Evolutionary conservation across 1,140 invertebrate species (phyloP).

Genomic region (Alviniconcha marisindica): DNA sequence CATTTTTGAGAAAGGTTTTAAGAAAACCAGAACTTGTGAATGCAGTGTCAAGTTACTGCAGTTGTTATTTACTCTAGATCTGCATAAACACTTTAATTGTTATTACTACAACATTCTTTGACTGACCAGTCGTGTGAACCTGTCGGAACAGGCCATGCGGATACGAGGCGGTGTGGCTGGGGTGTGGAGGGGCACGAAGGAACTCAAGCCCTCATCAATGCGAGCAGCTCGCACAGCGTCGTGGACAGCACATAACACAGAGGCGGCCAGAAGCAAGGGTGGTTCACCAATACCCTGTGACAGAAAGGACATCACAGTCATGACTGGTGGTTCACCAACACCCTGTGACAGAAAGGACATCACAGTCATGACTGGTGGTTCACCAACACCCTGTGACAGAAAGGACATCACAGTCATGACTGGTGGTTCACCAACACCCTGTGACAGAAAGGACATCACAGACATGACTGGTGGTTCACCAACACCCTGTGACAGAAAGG

Average conservation of each 20-base stretch:
- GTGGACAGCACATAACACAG: slow-evolving; percentile 93
- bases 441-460: background rate
- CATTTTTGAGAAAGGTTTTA: background rate
- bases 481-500: no score
- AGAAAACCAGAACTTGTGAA: no score
- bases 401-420: no score
- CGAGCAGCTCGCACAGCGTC: slow-evolving; percentile 91
- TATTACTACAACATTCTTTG: no score
- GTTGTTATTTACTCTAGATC: background rate
- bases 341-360: background rate
- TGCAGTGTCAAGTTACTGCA: background rate
- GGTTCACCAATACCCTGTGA: slow-evolving; percentile 95
- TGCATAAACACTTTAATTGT: no score
- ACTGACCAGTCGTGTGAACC: slow-evolving; percentile 86
- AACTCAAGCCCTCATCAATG: slow-evolving; percentile 80
- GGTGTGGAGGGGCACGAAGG: slow-evolving; percentile 85
- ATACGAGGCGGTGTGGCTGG: slow-evolving; percentile 93
- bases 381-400: no score
- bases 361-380: no score
- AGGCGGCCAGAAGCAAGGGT: slow-evolving; percentile 91
- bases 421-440: background rate
- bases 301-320: no score
- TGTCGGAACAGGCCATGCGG: slow-evolving; percentile 91
- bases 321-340: no score
- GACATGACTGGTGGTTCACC: background rate